Conservation (phyloP, 2,797 vertebrate genomes). For the Acanthurus leucopareius region DNA sequence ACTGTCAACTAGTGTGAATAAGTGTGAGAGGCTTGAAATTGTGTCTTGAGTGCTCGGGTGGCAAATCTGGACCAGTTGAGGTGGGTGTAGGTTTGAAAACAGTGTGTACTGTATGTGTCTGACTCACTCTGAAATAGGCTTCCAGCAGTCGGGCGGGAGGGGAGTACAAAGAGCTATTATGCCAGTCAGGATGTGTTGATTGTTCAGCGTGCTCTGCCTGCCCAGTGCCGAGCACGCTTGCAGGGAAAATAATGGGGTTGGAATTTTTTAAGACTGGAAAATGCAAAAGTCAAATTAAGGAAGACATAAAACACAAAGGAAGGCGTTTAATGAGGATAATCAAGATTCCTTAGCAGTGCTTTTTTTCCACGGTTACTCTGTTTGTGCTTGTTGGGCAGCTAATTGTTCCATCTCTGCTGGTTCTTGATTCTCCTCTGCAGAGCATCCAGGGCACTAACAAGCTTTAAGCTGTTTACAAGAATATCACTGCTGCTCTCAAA, state of each 20-base stretch:
- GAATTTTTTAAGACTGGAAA: constrained; percentile 66
- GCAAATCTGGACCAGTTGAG: constrained; percentile 39
- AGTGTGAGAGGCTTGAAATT: constrained; percentile 59
- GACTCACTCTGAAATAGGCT: constrained; percentile 47
- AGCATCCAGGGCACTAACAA: constrained; percentile 55
- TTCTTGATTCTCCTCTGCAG: constrained; percentile 39
- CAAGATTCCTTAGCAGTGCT: constrained; percentile 36
- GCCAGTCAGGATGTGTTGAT: constrained; percentile 66
- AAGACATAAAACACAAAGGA: constrained; percentile 63
- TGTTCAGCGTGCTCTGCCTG: constrained; percentile 52
- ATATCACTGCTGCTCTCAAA: constrained; percentile 69
- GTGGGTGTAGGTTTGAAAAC: constrained; percentile 58
- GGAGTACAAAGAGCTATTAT: constrained; percentile 73
- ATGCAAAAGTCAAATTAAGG: constrained; percentile 59
- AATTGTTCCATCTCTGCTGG: constrained; percentile 51
- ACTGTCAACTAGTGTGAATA: constrained; percentile 63
- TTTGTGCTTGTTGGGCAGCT: constrained; percentile 53
- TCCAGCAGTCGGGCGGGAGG: constrained; percentile 38
- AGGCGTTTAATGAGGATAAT: constrained; percentile 41
- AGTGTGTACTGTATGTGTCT: constrained; percentile 12
- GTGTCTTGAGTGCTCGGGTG: constrained; percentile 32
- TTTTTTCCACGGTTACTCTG: constrained; percentile 42
- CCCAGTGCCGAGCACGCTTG: constrained; percentile 32
- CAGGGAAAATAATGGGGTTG: constrained; percentile 62
- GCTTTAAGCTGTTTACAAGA: constrained; percentile 69